These are phyloP conservation scores for Tillus elongatus DNA, from an alignment of 2,888 invertebrate genomes.

Conservation along the genomic window DNA sequence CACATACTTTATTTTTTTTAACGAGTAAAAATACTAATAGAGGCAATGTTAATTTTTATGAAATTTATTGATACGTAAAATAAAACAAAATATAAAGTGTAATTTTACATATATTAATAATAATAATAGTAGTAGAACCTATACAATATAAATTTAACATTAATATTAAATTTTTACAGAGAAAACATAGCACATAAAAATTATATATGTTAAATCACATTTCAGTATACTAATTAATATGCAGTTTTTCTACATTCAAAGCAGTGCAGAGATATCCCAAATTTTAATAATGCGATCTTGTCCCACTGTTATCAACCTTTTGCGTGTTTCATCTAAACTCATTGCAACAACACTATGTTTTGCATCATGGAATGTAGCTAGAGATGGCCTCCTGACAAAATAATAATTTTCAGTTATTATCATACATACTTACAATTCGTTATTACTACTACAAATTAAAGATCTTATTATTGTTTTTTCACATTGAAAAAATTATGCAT, in stretches of 20 bases:
- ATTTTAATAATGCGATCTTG: slow-evolving; percentile 92
- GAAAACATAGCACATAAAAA: slow-evolving; percentile 33
- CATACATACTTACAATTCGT: too few relatives aligned
- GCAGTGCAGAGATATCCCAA: slow-evolving; percentile 69
- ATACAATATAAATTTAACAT: slow-evolving; percentile 36
- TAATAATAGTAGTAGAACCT: slow-evolving; percentile 24
- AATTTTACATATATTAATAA: background rate
- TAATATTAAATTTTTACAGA: slow-evolving; percentile 27
- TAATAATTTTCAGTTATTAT: slow-evolving; percentile 13
- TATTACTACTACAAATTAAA: too few relatives aligned
- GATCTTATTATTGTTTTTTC: too few relatives aligned
- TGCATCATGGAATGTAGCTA: slow-evolving; percentile 92
- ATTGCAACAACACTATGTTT: slow-evolving; percentile 85
- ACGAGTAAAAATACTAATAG: too few relatives aligned
- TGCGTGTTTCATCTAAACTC: slow-evolving; percentile 81
- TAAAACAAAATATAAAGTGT: too few relatives aligned
- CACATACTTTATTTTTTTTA: too few relatives aligned
- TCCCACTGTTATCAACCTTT: slow-evolving; percentile 84
- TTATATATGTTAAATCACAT: slow-evolving; percentile 36
- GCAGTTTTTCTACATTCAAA: slow-evolving; percentile 28
- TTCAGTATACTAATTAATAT: slow-evolving; percentile 27
- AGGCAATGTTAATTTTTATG: too few relatives aligned
- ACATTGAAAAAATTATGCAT: too few relatives aligned
- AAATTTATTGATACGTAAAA: too few relatives aligned
- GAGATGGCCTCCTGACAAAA: slow-evolving; percentile 70